Conservation (phyloP, 2,797 vertebrate species). For the Platalea minor region DNA sequence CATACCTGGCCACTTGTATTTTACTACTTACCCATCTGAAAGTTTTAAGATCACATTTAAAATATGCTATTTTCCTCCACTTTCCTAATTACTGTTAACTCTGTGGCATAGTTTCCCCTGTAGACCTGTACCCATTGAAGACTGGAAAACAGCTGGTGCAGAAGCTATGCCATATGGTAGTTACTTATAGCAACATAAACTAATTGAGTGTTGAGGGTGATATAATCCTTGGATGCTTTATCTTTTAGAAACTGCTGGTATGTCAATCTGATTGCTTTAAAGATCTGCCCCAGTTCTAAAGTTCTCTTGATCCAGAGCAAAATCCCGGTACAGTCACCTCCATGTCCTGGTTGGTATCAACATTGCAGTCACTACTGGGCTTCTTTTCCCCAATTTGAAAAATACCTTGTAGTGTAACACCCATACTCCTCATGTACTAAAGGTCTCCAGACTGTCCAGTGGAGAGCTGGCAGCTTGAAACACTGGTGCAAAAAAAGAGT, state of each 20-base stretch:
- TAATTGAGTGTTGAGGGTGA: conserved; percentile 31
- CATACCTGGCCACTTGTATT: neutral
- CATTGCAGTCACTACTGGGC: neutral
- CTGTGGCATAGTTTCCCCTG: neutral
- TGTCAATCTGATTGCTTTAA: neutral
- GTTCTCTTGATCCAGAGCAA: neutral
- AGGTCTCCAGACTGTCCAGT: neutral
- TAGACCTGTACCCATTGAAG: neutral
- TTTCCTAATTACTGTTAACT: neutral
- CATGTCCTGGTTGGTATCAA: neutral
- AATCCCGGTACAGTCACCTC: neutral
- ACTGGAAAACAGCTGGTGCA: conserved; percentile 33
- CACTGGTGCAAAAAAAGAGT: rapidly evolving
- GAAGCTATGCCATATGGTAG: conserved; percentile 25
- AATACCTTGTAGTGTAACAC: neutral
- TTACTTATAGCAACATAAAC: conserved; percentile 51
- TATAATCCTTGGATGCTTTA: neutral
- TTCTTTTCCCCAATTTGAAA: neutral
- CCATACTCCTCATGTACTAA: neutral
- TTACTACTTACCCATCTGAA: neutral
- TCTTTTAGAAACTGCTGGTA: neutral
- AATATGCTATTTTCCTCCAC: neutral
- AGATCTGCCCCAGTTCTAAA: neutral
- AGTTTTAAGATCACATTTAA: neutral
- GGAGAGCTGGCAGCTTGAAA: neutral